Conservation (phyloP, 2,888 invertebrate species). For the Pandemis corylana region DNA sequence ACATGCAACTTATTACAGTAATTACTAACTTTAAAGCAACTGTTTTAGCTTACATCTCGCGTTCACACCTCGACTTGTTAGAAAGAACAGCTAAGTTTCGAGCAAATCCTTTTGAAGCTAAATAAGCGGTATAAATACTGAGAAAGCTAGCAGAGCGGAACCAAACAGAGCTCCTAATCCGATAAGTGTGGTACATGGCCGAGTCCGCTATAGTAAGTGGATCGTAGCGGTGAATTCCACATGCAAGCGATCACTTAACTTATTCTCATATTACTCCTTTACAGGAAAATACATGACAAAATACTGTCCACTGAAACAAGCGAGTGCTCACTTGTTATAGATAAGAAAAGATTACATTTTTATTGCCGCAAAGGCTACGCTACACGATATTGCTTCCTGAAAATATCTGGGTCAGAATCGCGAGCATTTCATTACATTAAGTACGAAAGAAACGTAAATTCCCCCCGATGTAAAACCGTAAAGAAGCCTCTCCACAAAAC, state of each 20-base stretch:
- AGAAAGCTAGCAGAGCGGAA: constrained; percentile 40
- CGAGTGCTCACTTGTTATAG: neutral
- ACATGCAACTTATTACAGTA: neutral
- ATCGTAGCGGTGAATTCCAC: constrained; percentile 11
- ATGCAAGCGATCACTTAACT: constrained; percentile 7
- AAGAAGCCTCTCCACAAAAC: constrained; percentile 34
- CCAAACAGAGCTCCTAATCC: constrained; percentile 43
- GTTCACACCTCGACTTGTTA: constrained; percentile 7
- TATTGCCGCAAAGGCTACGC: neutral
- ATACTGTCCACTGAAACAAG: neutral
- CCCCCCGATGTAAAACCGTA: constrained; percentile 32
- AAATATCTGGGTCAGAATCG: constrained; percentile 32
- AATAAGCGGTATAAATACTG: constrained; percentile 22
- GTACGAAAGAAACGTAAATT: constrained; percentile 32
- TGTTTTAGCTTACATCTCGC: neutral
- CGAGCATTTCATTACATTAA: constrained; percentile 31
- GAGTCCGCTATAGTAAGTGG: constrained; percentile 28
- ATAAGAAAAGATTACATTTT: neutral
- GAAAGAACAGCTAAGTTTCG: constrained; percentile 9
- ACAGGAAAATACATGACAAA: neutral
- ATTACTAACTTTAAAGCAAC: neutral
- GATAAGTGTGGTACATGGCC: constrained; percentile 36
- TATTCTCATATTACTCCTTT: neutral
- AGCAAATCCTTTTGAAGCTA: constrained; percentile 19
- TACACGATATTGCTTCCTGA: neutral